A percentile compares a stretch with the other conserved stretches of the same genome.
Conservation (phyloP, 53 echinoderm and acorn worm genomes). For the Paracentrotus lividus region DNA sequence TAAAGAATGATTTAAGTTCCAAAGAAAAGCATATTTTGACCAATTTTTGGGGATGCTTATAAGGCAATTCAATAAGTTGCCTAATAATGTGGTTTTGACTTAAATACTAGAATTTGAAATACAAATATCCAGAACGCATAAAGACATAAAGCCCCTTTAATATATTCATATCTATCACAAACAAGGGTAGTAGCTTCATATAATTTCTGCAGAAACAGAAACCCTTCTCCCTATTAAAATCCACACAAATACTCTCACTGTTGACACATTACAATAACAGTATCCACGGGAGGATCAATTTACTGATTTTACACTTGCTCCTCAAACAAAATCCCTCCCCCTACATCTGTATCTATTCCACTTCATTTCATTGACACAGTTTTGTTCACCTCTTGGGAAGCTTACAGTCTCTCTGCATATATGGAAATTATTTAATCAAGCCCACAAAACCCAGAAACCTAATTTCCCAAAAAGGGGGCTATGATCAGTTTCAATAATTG, state of each 20-base stretch:
- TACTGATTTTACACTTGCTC: background rate
- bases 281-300: constrained; percentile 21
- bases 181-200: background rate
- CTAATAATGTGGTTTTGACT: too few species aligned
- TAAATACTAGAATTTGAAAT: too few species aligned
- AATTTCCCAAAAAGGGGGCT: constrained; percentile 39
- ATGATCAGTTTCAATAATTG: constrained; percentile 42
- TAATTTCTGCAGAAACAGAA: background rate
- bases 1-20: too few species aligned
- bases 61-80: too few species aligned
- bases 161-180: too few species aligned
- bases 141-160: too few species aligned
- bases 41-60: too few species aligned
- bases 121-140: too few species aligned
- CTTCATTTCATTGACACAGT: constrained; percentile 25
- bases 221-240: background rate
- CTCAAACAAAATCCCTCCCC: background rate
- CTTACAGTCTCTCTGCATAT: constrained; percentile 21
- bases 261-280: background rate
- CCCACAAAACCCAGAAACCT: constrained; percentile 36
- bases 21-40: too few species aligned
- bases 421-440: constrained; percentile 49
- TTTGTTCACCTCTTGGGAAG: constrained; percentile 23
- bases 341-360: background rate
- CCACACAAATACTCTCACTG: background rate